A percentile compares a stretch with the other conserved stretches of the same genome.
These are phyloP conservation scores for Cerceris ruficornis DNA, from an alignment of 2,888 invertebrate species.

Conservation along the genomic window DNA sequence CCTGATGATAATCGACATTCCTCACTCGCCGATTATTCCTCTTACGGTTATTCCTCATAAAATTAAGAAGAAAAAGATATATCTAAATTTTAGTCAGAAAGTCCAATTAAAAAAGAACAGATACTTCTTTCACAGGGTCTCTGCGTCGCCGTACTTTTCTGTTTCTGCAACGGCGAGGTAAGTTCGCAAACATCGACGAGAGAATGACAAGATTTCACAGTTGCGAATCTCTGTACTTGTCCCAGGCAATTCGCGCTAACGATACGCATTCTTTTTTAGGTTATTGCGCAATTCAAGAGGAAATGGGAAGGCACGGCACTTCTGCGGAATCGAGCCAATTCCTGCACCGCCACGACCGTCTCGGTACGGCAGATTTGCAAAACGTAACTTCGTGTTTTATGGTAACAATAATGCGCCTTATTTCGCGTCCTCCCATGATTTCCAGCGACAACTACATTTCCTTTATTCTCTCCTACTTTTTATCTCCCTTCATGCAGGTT, in stretches of 20 bases:
- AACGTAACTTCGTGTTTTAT: conserved; percentile 19
- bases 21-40: no score
- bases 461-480: no score
- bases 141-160: conserved; percentile 95
- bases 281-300: conserved; percentile 91
- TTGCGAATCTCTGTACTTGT: neutral
- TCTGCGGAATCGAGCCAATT: conserved; percentile 89
- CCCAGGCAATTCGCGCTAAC: neutral
- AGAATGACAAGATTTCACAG: neutral
- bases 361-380: conserved; percentile 87
- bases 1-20: no score
- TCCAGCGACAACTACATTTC: neutral
- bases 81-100: no score
- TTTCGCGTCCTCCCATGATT: neutral
- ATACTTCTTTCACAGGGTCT: conserved; percentile 87
- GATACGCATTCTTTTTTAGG: conserved; percentile 77
- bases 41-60: no score
- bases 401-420: neutral
- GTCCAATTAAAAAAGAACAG: no score
- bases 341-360: conserved; percentile 93
- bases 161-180: conserved; percentile 98
- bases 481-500: no score
- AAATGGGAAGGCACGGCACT: conserved; percentile 90
- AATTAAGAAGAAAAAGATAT: no score
- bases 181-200: conserved; percentile 64